Percentiles rank a stretch among this genome's conserved stretches.
phyloP scores from a whole-genome alignment of 2,797 vertebrate species.

The Cercopithecus mitis region DNA sequence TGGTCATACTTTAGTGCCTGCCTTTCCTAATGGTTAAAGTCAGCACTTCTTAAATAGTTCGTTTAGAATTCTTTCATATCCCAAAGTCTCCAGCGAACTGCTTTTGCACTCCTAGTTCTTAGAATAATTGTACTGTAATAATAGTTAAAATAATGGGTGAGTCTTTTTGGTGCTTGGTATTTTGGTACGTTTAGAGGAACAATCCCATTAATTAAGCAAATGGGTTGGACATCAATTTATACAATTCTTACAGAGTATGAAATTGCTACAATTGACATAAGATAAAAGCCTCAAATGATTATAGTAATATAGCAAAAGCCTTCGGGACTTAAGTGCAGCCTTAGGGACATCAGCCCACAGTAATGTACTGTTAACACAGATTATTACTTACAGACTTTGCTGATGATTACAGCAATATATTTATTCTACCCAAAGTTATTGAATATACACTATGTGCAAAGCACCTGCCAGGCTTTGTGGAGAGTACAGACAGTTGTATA shows the following conservation, averaged over 20 bases:
- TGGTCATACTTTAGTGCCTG: neutral
- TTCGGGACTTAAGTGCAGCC: neutral
- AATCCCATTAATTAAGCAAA: constrained; percentile 31
- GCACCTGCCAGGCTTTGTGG: neutral
- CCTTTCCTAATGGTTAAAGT: neutral
- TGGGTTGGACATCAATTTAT: constrained; percentile 7
- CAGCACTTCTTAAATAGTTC: neutral
- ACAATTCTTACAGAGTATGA: constrained; percentile 13
- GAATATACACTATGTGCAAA: neutral
- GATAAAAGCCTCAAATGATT: neutral
- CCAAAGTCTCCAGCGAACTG: constrained; percentile 24
- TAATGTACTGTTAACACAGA: constrained; percentile 23
- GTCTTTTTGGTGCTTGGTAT: constrained; percentile 20
- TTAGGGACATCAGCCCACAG: neutral
- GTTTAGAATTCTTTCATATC: neutral
- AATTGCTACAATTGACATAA: neutral
- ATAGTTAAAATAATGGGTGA: constrained; percentile 25
- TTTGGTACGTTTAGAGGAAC: constrained; percentile 42
- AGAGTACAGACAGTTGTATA: neutral
- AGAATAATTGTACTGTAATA: constrained; percentile 45
- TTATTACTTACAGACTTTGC: neutral
- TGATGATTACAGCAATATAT: neutral
- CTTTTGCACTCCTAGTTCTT: constrained; percentile 45
- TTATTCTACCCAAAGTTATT: neutral
- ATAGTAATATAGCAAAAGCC: neutral